Base-by-base conservation (phyloP, 2,797 vertebrate genomes). In the Typhlichthys subterraneus region DNA sequence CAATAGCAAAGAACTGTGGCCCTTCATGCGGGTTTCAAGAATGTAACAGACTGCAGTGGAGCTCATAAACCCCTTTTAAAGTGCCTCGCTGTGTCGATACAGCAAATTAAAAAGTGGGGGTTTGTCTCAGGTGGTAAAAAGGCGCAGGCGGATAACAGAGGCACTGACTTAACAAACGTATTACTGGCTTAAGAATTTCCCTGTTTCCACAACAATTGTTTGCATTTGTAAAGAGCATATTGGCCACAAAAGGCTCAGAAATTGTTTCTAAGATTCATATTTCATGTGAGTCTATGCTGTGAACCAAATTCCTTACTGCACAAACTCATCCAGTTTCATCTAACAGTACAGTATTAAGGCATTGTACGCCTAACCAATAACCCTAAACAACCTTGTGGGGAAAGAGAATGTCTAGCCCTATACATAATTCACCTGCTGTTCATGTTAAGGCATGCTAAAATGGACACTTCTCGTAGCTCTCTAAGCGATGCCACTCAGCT, bases 61-160 rank as follows among this genome's bases (percentile, higher is more conserved):
- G 71, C 67, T 74, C 62, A 75, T 76, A 81, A 85, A 87, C 45
- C n/a, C 62, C 45, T 65, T 70, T 59, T 60, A 56, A 57, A 70
- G 61, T 69, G 59, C 80, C 72, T 68, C 75, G 38, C 54, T 67
- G 33, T 59, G 47, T 58, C 23, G 67, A 59, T 69, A 14, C 5
- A 61, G 15, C 51, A 60, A 53, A 76, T 68, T 73, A 71, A 75
- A 85, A 82, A 67, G 47, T 48, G 46, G 57, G 57, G 59, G 59
- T 70, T 33, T 45, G 60, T 42, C 63, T 75, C 75, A 74, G 80
- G 79, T 78, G 74, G 74, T 53, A 74, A 80, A 61, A 65, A 58
- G 55, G 82, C 64, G 47, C 3, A 49, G 42, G 69, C 57, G 65
- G 61, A 45, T 48, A 47, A 45, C 47, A 31, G 56, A 72, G 57